These are phyloP conservation scores for Tetramorium parvispinum DNA, from an alignment of 1,140 invertebrate genomes.

Conservation along the genomic window DNA sequence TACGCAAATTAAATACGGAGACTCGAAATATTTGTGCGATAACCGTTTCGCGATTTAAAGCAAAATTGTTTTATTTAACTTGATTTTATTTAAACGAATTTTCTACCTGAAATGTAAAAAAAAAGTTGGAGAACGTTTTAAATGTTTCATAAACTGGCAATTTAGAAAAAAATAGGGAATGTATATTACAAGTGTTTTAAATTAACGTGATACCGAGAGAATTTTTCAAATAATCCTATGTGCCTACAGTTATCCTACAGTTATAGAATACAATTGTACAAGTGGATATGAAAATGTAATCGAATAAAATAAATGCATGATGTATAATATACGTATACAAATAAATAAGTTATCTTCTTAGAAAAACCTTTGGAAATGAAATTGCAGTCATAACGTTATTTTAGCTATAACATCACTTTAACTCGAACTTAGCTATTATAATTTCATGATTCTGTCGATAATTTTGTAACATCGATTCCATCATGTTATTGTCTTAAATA, in stretches of 20 bases:
- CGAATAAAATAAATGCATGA: background rate
- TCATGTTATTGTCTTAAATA: background rate
- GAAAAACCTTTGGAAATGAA: background rate
- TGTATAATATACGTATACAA: background rate
- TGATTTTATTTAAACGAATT: constrained; percentile 33
- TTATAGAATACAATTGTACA: background rate
- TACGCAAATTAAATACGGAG: constrained; percentile 40
- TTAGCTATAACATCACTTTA: background rate
- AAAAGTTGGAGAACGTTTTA: background rate
- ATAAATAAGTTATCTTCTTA: background rate
- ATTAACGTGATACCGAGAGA: background rate
- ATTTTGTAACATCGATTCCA: background rate
- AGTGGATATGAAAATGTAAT: constrained; percentile 1
- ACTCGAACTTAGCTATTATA: background rate
- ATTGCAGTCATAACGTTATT: background rate
- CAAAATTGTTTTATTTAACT: constrained; percentile 49
- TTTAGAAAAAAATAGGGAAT: background rate
- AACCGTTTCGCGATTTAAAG: constrained; percentile 31
- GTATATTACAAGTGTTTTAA: background rate
- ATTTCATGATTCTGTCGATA: background rate
- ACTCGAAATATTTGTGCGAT: constrained; percentile 42
- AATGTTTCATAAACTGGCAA: background rate
- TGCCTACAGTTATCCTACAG: no score
- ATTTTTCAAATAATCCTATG: background rate
- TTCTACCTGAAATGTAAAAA: background rate